Conservation (phyloP, 2,113 vertebrate genomes). For the Mungos mungo region DNA sequence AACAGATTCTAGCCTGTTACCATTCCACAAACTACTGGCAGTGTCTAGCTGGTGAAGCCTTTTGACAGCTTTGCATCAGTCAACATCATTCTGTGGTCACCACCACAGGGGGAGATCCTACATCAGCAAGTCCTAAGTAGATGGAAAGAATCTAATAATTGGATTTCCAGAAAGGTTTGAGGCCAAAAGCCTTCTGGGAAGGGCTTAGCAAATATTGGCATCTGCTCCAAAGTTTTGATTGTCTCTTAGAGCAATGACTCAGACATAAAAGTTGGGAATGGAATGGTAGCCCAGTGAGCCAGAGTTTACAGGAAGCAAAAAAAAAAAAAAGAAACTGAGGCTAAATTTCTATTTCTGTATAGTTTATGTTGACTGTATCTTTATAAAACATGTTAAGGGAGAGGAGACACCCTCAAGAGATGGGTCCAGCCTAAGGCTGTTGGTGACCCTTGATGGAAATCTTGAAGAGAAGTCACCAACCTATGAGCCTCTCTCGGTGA, state of each 20-base stretch:
- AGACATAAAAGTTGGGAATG: background rate
- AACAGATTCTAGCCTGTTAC: background rate
- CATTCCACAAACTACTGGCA: background rate
- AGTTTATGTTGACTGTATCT: background rate
- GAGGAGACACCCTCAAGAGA: background rate
- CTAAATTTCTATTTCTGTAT: background rate
- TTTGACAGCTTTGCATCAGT: background rate
- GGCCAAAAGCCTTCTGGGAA: background rate
- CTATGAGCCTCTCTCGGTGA: background rate
- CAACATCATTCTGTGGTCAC: background rate
- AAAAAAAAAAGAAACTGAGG: no score
- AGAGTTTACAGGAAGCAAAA: background rate
- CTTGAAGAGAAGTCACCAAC: background rate
- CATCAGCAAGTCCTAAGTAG: background rate
- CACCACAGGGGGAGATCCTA: background rate
- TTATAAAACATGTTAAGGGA: background rate
- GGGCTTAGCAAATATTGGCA: background rate
- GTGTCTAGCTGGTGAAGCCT: background rate
- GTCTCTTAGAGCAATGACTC: background rate
- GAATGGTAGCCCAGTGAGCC: background rate
- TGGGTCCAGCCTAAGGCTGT: background rate
- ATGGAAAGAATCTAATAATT: background rate
- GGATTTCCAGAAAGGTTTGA: background rate
- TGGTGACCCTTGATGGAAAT: background rate
- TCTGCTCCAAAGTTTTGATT: background rate